Evolutionary conservation across 2,113 vertebrate genomes (phyloP).

Genomic region (Leiothrix lutea): DNA sequence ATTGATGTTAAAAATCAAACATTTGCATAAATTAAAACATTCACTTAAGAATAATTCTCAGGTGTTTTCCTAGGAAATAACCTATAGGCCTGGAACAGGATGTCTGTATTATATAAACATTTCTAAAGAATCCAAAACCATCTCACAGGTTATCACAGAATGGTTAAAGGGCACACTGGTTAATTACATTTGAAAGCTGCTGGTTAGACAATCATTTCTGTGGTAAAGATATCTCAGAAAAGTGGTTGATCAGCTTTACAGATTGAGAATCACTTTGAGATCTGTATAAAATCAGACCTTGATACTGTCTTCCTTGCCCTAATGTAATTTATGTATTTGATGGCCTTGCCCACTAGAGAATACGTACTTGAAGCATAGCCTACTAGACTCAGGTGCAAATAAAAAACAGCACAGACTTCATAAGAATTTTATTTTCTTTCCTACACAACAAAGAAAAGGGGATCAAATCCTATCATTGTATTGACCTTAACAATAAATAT

Average conservation of each 20-base stretch:
- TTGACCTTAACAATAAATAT: slow-evolving; percentile 66
- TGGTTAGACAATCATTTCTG: slow-evolving; percentile 17
- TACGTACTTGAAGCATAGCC: background rate
- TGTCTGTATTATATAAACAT: background rate
- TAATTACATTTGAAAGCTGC: slow-evolving; percentile 25
- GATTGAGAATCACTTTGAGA: slow-evolving; percentile 39
- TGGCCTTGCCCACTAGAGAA: background rate
- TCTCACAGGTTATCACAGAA: background rate
- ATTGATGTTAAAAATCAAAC: background rate
- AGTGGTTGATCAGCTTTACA: slow-evolving; percentile 49
- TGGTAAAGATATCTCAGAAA: background rate
- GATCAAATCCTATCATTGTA: slow-evolving; percentile 34
- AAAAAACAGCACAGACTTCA: background rate
- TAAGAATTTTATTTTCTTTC: background rate
- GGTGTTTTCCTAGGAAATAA: background rate
- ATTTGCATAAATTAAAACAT: background rate
- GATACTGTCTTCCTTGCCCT: slow-evolving; percentile 20
- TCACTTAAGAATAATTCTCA: background rate
- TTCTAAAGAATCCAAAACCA: background rate
- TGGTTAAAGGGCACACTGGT: background rate
- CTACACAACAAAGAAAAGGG: slow-evolving; percentile 20
- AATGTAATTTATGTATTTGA: slow-evolving; percentile 24
- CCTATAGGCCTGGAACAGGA: background rate
- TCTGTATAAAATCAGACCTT: slow-evolving; percentile 24
- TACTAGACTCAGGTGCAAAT: slow-evolving; percentile 5